Evolutionary conservation across 2,113 vertebrate species (phyloP), one percentile per base, ranked within the genome.

Genomic region (Pseudorectes ferrugineus): DNA sequence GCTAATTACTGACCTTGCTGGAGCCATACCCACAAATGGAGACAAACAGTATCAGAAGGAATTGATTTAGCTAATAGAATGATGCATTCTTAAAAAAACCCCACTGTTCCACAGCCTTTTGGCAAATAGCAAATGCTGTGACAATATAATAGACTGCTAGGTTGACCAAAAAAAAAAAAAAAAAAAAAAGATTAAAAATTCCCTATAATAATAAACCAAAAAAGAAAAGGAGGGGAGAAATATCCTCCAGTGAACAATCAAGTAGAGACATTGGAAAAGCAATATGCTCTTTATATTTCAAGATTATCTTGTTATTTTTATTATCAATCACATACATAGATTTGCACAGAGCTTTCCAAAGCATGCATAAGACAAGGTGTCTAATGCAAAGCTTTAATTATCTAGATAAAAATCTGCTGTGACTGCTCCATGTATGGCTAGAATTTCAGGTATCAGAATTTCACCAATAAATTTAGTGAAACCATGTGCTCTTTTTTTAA

Each of bases 401-500:
- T 62, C 43, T 33, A 77, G 75, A 70, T 74, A 84, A 88, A 85
- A 91, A 88, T 89, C 72, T 92, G 10, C 52, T 79, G 16, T 68
- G 36, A 62, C 52, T 94, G 43, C 36, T 85, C 29, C 75, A 78
- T 52, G 55, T 90, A 63, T 57, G 87, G 68, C 40, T 84, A 71
- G 54, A 89, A 52, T 90, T 92, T 92, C 68, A 68, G 68, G 48
- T 85, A 65, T 76, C 82, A 88, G 67, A 87, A 84, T 93, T 91
- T 78, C 42, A 62, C 58, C 38, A 84, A 86, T 96, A 92, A 77
- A 94, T 93, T 96, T 79, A 83, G 46, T 73, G 72, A 91, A 97
- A 88, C 68, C 85, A 76, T 78, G 71, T 76, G 42, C 46, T 96
- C 68, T 65, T 86, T 91, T 95, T 97, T 95, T 88, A 96, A 90